A percentile compares a stretch with the other conserved stretches of the same genome.
phyloP scores from a whole-genome alignment of 2,113 vertebrate genomes.

The Elephantulus edwardii region DNA sequence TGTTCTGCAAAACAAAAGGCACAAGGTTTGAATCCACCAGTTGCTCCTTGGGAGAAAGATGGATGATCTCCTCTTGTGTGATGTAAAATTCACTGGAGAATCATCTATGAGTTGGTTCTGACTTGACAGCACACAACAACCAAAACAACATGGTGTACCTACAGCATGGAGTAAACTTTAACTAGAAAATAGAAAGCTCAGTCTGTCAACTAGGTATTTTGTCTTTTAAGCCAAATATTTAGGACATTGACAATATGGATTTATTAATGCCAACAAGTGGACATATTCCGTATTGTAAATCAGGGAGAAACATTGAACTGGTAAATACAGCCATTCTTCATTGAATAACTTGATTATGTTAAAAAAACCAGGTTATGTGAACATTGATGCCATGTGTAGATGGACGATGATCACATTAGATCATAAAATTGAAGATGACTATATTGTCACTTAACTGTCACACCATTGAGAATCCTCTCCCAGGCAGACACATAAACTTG shows the following conservation, averaged over 20 bases:
- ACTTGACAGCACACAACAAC: no score
- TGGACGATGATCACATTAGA: not conserved
- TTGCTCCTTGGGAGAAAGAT: no score
- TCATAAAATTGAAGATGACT: not conserved
- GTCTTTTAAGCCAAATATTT: not conserved
- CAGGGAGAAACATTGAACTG: slow-evolving; percentile 29
- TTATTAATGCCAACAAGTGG: not conserved
- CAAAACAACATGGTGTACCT: not conserved
- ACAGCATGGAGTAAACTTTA: not conserved
- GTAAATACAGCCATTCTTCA: not conserved
- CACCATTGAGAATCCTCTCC: no score
- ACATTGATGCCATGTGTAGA: no score
- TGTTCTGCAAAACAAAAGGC: no score
- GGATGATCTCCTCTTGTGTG: no score
- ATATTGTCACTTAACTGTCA: not conserved
- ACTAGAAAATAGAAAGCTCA: not conserved
- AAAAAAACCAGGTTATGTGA: no score
- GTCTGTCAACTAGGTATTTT: not conserved
- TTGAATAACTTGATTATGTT: no score
- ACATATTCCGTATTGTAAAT: slow-evolving; percentile 5
- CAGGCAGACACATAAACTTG: no score
- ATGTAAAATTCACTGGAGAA: no score
- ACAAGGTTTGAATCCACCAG: no score
- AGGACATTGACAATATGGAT: not conserved
- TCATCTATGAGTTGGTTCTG: no score